phyloP scores from a whole-genome alignment of 1,140 invertebrate species.

The Lepidurus couesii region DNA sequence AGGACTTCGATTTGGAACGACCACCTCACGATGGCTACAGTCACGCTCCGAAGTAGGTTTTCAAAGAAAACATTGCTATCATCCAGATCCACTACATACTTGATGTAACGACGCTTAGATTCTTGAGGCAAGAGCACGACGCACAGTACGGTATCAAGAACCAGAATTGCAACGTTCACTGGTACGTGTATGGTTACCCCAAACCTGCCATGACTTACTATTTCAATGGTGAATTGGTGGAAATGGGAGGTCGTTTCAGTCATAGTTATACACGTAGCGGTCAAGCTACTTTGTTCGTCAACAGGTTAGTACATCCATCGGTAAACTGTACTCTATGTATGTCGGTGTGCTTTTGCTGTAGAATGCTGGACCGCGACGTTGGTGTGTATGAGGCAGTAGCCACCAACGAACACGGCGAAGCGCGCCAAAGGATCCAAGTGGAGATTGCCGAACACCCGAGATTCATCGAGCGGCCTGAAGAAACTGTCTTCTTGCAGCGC shows the following conservation, averaged over 20 bases:
- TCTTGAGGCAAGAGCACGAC: conserved; percentile 76
- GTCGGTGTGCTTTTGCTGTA: conserved; percentile 39
- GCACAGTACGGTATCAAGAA: conserved; percentile 81
- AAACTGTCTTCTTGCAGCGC: conserved; percentile 67
- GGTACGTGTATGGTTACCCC: conserved; percentile 89
- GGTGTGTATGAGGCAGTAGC: conserved; percentile 90
- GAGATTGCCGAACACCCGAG: conserved; percentile 85
- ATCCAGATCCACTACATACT: background rate
- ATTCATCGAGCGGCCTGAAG: conserved; percentile 78
- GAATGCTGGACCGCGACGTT: conserved; percentile 82
- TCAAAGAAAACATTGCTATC: background rate
- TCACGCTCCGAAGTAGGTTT: conserved; percentile 48
- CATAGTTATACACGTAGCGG: conserved; percentile 82
- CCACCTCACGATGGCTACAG: conserved; percentile 75
- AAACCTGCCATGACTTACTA: conserved; percentile 83
- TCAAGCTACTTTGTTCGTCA: conserved; percentile 52
- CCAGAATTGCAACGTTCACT: conserved; percentile 77
- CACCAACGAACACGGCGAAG: conserved; percentile 83
- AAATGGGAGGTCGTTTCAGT: conserved; percentile 69
- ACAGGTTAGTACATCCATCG: conserved; percentile 25
- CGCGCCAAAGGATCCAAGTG: conserved; percentile 70
- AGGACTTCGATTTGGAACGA: conserved; percentile 80
- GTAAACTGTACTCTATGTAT: background rate
- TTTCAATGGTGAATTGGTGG: conserved; percentile 74
- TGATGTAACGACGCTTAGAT: conserved; percentile 47